phyloP scores from a whole-genome alignment of 1,140 invertebrate genomes.

The Dryas iulia region DNA sequence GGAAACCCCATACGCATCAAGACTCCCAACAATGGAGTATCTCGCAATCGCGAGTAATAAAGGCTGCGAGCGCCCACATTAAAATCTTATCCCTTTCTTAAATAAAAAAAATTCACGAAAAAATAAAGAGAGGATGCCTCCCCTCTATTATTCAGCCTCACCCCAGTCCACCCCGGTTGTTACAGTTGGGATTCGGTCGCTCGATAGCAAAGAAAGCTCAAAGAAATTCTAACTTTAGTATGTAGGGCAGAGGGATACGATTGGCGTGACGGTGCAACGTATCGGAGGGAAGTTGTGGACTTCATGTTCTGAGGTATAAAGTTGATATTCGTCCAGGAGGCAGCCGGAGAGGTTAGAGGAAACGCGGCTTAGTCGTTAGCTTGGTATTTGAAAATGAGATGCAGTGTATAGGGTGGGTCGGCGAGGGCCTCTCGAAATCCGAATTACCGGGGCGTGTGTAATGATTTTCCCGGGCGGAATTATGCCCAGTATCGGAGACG shows the following conservation, averaged over 20 bases:
- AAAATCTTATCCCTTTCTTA: constrained; percentile 81
- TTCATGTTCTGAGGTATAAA: constrained; percentile 42
- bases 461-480: constrained; percentile 78
- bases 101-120: constrained; percentile 81
- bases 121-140: constrained; percentile 76
- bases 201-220: constrained; percentile 47
- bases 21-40: constrained; percentile 71
- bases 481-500: constrained; percentile 70
- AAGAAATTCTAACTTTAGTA: constrained; percentile 71
- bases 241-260: constrained; percentile 60
- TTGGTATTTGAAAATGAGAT: constrained; percentile 77
- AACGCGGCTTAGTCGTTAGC: constrained; percentile 58
- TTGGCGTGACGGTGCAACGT: constrained; percentile 40
- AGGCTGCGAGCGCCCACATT: constrained; percentile 72
- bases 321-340: constrained; percentile 47
- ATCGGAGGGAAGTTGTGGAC: constrained; percentile 39
- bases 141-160: constrained; percentile 72
- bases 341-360: constrained; percentile 41
- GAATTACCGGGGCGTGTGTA: constrained; percentile 79
- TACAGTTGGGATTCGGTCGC: constrained; percentile 42
- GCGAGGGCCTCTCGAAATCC: constrained; percentile 66
- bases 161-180: constrained; percentile 40
- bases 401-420: constrained; percentile 60
- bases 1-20: constrained; percentile 76
- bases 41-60: constrained; percentile 75